Evolutionary conservation across 35 echinoderm and acorn worm species (phyloP).

Genomic region (Heliocidaris tuberculata): DNA sequence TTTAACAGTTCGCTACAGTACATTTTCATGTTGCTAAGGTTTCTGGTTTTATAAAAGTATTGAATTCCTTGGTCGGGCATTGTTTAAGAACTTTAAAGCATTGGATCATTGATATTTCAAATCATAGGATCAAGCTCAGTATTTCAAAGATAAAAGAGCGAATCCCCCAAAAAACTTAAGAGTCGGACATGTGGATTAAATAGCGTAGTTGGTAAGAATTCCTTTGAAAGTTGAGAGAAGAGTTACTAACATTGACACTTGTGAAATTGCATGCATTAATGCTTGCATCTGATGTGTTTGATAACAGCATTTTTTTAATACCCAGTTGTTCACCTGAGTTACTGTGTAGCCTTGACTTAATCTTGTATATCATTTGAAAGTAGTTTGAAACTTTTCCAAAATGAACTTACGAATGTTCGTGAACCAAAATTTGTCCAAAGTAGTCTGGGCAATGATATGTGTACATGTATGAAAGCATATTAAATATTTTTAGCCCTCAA

Average conservation of each 20-base stretch:
- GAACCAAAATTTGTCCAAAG: too few species aligned
- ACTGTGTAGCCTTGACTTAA: not conserved
- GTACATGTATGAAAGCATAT: too few species aligned
- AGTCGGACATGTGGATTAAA: not conserved
- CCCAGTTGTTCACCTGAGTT: too few species aligned
- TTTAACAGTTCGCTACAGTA: too few species aligned
- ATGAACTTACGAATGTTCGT: not conserved
- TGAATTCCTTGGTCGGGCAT: too few species aligned
- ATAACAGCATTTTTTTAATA: too few species aligned
- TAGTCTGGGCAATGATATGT: too few species aligned
- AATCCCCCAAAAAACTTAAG: not conserved
- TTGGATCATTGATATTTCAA: not conserved
- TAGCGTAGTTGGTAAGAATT: not conserved
- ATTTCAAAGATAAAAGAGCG: too few species aligned
- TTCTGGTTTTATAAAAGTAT: too few species aligned
- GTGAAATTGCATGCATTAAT: not conserved
- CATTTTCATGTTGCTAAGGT: too few species aligned
- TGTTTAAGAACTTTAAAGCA: not conserved
- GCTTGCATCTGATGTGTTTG: not conserved
- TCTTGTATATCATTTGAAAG: not conserved
- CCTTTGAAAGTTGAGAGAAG: not conserved
- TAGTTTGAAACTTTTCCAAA: not conserved
- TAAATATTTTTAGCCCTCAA: too few species aligned
- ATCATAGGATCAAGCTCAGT: too few species aligned
- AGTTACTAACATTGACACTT: not conserved